Percentiles rank a stretch among this genome's conserved stretches.
phyloP scores from a whole-genome alignment of 2,113 vertebrate species.

The Struthio camelus region DNA sequence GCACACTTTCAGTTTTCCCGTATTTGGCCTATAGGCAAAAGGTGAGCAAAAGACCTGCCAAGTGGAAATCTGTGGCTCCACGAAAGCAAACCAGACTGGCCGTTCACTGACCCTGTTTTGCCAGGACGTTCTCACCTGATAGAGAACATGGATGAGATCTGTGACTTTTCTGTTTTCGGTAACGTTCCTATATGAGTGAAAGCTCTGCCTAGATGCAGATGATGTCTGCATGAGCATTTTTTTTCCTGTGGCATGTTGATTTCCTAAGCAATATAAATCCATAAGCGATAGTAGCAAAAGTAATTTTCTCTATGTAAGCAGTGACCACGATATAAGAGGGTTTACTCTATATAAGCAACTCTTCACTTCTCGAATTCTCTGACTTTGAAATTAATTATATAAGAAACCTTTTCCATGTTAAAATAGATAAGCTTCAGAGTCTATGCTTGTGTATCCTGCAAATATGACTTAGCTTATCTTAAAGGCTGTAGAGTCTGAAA shows the following conservation, averaged over 20 bases:
- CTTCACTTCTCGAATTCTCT: not conserved
- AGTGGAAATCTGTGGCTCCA: fast-evolving
- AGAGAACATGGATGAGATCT: fast-evolving
- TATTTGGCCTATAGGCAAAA: not conserved
- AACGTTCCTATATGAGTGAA: not conserved
- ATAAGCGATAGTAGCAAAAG: not conserved
- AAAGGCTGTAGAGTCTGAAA: not conserved
- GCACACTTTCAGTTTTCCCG: fast-evolving
- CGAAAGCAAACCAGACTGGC: fast-evolving
- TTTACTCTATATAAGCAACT: not conserved
- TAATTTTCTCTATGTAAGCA: not conserved
- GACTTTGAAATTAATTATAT: not conserved
- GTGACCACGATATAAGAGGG: fast-evolving
- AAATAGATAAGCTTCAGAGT: not conserved
- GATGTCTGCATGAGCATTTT: fast-evolving
- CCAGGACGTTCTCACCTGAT: fast-evolving
- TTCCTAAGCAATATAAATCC: not conserved
- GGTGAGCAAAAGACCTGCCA: fast-evolving
- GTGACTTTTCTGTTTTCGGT: not conserved
- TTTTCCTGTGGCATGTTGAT: not conserved
- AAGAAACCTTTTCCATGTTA: not conserved
- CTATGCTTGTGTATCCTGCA: not conserved
- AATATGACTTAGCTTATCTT: not conserved
- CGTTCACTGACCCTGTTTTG: fast-evolving
- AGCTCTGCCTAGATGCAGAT: not conserved